Conservation (phyloP, 2,888 invertebrate species). For the Acronicta psi region DNA sequence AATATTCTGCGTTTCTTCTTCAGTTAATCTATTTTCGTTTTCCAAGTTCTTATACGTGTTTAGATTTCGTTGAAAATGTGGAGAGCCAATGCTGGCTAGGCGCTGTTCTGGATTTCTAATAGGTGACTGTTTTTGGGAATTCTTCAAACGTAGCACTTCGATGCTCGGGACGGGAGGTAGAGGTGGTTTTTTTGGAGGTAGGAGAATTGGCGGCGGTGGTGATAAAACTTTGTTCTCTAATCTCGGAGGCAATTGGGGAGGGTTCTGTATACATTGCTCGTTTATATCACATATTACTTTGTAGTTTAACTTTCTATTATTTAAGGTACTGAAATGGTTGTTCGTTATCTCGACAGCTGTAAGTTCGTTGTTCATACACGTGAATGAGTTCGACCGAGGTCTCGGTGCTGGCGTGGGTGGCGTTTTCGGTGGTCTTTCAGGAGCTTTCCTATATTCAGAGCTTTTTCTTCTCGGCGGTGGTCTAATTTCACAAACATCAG, state of each 20-base stretch:
- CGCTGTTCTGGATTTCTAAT: conserved; percentile 83
- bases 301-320: conserved; percentile 82
- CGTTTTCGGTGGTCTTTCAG: conserved; percentile 92
- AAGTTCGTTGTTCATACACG: conserved; percentile 81
- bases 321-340: conserved; percentile 84
- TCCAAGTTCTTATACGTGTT: conserved; percentile 90
- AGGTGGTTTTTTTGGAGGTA: conserved; percentile 93
- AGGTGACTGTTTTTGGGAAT: conserved; percentile 81
- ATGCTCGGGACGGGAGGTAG: conserved; percentile 92
- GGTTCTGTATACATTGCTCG: conserved; percentile 74
- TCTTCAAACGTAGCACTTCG: conserved; percentile 89
- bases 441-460: conserved; percentile 88
- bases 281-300: conserved; percentile 84
- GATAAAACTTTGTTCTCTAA: conserved; percentile 76
- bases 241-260: conserved; percentile 88
- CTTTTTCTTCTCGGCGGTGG: conserved; percentile 90
- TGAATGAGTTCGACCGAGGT: conserved; percentile 89
- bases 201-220: conserved; percentile 86
- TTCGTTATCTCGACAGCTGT: conserved; percentile 80
- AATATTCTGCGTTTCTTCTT: conserved; percentile 73
- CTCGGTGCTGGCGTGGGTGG: conserved; percentile 84
- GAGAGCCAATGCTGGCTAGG: conserved; percentile 90
- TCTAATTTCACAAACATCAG: conserved; percentile 87
- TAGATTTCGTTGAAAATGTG: conserved; percentile 90
- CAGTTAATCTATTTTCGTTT: conserved; percentile 78